Base-by-base conservation (phyloP, 2,888 invertebrate species). In the Metopia argyrocephala region DNA sequence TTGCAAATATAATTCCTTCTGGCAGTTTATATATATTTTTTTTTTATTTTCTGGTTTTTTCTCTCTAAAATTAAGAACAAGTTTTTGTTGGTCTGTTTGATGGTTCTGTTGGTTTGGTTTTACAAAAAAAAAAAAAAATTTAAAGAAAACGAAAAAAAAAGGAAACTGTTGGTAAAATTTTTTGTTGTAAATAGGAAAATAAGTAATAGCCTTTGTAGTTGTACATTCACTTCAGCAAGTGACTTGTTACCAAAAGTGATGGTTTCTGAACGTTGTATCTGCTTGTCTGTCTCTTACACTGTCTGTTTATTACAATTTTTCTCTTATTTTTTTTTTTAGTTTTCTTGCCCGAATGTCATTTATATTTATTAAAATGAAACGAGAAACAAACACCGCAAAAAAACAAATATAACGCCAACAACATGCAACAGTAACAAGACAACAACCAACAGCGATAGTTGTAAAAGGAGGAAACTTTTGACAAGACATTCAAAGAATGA, bases 231-330 rank as follows among this genome's bases (percentile, higher is more conserved):
- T 70, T 66, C 78, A 73, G 78, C 71, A 78, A 78, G 73, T 78
- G 78, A 78, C 78, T 78, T 78, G 78, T 78, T 78, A 64, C 73
- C 68, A 68, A 78, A 78, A 73, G 73, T 78, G 73, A 78, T 78
- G 68, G 68, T 74, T 75, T 74, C 52, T 57, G 48, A 73, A 73
- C n/a, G n/a, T n/a, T 74, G 50, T 68, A 61, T 73, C 68, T 78
- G 59, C 31, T 15, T 38, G 38, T 38, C 15, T 38, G 38, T 38
- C 38, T 38, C 15, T 38, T 15, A 15, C 15, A 12, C 38, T 38
- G 38, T 38, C 38, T 48, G 31, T 61, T 50, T 70, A 20, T 25
- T 62, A 62, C 15, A 73, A 23, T 27, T 28, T 9, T 18, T 21
- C 15, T 20, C 23, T 2, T 28, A 4, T 6, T 21, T 69, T 31